Base-by-base conservation (phyloP, 2,888 invertebrate species). In the Leucophenga maculata region DNA sequence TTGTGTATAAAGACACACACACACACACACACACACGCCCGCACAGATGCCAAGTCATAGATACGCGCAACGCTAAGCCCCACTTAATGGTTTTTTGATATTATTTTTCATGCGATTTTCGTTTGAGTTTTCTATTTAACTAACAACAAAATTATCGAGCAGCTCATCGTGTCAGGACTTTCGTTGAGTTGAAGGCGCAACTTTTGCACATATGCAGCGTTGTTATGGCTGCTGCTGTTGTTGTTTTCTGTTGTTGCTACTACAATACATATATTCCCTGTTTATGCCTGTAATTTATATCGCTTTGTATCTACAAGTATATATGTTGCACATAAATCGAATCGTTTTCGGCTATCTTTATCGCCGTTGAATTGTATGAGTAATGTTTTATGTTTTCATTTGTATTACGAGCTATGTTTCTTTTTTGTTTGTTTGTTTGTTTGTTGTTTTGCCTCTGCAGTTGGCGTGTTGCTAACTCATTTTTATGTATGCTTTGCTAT, bases 391-490 rank as follows among this genome's bases (percentile, higher is more conserved):
- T 46, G 11, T 64, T 48, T 64, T 11, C 46, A 22, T 13, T 46
- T 16, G 48, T n/a, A 64, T 39, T 39, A 39, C 39, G 39, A 39
- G 3, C 3, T 60, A 32, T 60, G 1, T 39, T 60, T 18, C 48
- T 64, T 46, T 3, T 46, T 20, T 11, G 4, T 31, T 26, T 48
- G 46, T n/a, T 20, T 54, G 44, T 69, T 6, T 2, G 39, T 46
- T 20, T 11, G 4, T 31, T 26, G 31, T 57, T n/a, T 20, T 54
- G 44, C 66, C 3, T 2, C 20, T 48, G 39, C 16, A 22, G 62
- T 18, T 54, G 22, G 62, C 50, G 72, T 65, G 72, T 72, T 68
- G 72, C 72, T 68, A 59, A 65, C 68, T 65, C 59, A 55, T 66
- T 46, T 72, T 71, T 67, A 54, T 67, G 18, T 66, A 14, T 54